Evolutionary conservation across 2,113 vertebrate genomes (phyloP), one percentile per base, ranked within the genome.

Genomic region (Ptyas mucosa): DNA sequence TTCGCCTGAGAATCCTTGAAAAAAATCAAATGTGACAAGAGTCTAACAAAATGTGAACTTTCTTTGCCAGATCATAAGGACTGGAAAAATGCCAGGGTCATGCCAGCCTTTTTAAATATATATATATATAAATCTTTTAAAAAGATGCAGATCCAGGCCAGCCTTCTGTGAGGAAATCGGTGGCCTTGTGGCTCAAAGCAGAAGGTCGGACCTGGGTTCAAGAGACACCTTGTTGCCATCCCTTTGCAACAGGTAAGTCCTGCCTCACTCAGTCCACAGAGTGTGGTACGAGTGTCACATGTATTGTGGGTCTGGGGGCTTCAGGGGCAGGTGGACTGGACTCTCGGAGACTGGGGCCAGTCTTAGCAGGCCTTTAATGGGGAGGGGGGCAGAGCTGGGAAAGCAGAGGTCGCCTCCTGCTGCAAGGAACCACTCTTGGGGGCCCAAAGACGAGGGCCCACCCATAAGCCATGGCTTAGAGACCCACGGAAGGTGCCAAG

Each of bases 271-370:
- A 7, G 3, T n/a, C 64, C 29, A 3, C 10, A 29, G 1, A 4
- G n/a, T 7, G 5, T 5, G 0, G 64, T 5, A n/a, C 0, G 58
- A n/a, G 11, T 12, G 12, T n/a, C 29, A 34, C 64, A 34, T 2
- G 0, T n/a, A 69, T n/a, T n/a, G 64, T n/a, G 64, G 64, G 64
- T 75, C 64, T 34, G 12, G 29, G 64, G 64, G 12, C 1, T 34
- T 75, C 14, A 5, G n/a, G 8, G 14, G n/a, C 64, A 34, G 29
- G n/a, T 8, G 5, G 64, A 15, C 14, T 14, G 29, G 64, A 34
- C 15, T 34, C 26, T 29, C 1, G 1, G 29, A 12, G 12, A 2
- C 5, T 29, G 26, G 61, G 11, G 61, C 23, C 26, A 14, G 26
- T 29, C 3, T 11, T 12, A 29, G 61, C 57, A 58, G 23, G 57